Evolutionary conservation across 2,888 invertebrate species (phyloP).

Genomic region (Nemoura dubitans): DNA sequence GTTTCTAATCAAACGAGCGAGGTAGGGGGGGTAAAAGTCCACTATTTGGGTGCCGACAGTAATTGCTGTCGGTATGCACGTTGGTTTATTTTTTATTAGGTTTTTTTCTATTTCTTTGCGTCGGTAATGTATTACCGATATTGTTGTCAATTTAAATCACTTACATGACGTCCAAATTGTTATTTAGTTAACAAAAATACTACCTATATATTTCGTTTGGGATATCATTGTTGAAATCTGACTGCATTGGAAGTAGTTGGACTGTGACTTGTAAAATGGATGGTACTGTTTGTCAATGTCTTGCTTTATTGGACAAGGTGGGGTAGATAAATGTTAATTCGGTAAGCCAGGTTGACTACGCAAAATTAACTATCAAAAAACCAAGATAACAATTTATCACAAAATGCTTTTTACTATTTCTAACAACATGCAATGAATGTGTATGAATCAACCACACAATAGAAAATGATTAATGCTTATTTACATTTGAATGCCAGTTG

Average conservation of each 20-base stretch:
- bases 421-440: not conserved
- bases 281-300: not conserved
- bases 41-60: not conserved
- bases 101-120: slow-evolving; percentile 17
- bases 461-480: not conserved
- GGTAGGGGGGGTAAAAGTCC: not conserved
- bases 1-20: slow-evolving; percentile 44
- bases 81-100: slow-evolving; percentile 1
- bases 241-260: not conserved
- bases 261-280: not conserved
- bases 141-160: not conserved
- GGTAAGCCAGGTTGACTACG: not conserved
- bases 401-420: not conserved
- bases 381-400: not conserved
- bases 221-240: not conserved
- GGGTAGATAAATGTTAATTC: not conserved
- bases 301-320: not conserved
- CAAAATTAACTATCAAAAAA: not conserved
- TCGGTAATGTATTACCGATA: not conserved
- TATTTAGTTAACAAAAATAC: not conserved
- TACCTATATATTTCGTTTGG: not conserved
- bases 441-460: not conserved
- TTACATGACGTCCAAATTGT: not conserved
- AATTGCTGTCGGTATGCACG: not conserved
- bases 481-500: not conserved